Evolutionary conservation across 2,113 vertebrate genomes (phyloP).

Genomic region (Patagioenas fasciata): DNA sequence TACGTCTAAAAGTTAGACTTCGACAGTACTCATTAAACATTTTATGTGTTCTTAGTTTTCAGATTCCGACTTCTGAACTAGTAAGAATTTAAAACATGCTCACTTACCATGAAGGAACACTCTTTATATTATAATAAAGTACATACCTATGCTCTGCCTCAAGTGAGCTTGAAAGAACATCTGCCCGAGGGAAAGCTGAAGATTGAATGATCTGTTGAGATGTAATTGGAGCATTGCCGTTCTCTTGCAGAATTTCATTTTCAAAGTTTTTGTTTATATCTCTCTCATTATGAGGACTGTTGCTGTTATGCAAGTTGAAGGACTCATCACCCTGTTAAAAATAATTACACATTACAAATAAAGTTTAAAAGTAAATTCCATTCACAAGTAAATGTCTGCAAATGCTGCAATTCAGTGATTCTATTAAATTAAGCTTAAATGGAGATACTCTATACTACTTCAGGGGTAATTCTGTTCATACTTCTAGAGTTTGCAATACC

Average conservation of each 20-base stretch:
- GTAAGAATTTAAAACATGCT: not conserved
- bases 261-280: conserved; percentile 79
- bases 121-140: not conserved
- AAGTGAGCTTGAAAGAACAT: conserved; percentile 82
- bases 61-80: not conserved
- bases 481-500: not conserved
- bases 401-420: not conserved
- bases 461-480: not conserved
- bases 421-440: not conserved
- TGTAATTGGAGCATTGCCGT: conserved; percentile 66
- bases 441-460: not conserved
- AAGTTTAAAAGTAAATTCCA: not conserved
- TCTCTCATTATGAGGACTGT: conserved; percentile 65
- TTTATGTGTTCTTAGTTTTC: not conserved
- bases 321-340: conserved; percentile 61
- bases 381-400: not conserved
- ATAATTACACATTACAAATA: not conserved
- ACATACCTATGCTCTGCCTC: conserved; percentile 83
- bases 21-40: not conserved
- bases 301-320: conserved; percentile 75
- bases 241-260: conserved; percentile 68
- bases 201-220: conserved; percentile 72
- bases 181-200: conserved; percentile 74
- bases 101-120: not conserved
- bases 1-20: not conserved